phyloP scores from a whole-genome alignment of 2,888 invertebrate species.

The Apamea sordens region DNA sequence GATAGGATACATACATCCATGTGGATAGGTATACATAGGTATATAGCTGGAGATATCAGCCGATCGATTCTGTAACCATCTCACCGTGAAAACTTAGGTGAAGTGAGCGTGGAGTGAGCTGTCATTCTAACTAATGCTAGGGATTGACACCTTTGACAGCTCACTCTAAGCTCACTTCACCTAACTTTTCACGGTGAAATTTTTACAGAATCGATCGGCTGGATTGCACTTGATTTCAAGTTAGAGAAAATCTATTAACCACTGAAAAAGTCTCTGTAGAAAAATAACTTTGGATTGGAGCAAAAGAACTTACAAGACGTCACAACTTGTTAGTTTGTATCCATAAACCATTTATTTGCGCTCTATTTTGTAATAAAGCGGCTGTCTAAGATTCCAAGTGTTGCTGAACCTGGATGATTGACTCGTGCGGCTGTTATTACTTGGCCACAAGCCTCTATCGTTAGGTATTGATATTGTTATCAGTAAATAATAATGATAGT shows the following conservation, averaged over 20 bases:
- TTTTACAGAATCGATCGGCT: too few relatives aligned
- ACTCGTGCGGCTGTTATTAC: too few relatives aligned
- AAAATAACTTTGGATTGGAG: neutral
- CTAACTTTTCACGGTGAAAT: too few relatives aligned
- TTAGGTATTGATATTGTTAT: constrained; percentile 6
- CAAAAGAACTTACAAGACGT: neutral
- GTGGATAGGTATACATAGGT: neutral
- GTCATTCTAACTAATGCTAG: too few relatives aligned
- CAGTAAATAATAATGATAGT: neutral
- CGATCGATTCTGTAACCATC: too few relatives aligned
- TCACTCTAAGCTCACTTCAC: too few relatives aligned
- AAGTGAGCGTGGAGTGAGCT: too few relatives aligned
- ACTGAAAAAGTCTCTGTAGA: neutral
- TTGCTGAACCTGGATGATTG: neutral
- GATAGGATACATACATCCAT: too few relatives aligned
- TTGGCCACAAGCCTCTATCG: neutral
- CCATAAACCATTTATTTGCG: neutral
- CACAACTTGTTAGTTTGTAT: too few relatives aligned
- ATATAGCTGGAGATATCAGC: neutral
- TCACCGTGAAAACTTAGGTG: too few relatives aligned
- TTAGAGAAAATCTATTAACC: neutral
- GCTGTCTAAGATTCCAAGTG: neutral
- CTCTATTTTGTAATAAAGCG: neutral
- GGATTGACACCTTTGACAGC: too few relatives aligned
- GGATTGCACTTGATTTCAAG: neutral